These are phyloP conservation scores for Benitochromis conjunctus DNA, from an alignment of 2,113 vertebrate species.

Conservation along the genomic window DNA sequence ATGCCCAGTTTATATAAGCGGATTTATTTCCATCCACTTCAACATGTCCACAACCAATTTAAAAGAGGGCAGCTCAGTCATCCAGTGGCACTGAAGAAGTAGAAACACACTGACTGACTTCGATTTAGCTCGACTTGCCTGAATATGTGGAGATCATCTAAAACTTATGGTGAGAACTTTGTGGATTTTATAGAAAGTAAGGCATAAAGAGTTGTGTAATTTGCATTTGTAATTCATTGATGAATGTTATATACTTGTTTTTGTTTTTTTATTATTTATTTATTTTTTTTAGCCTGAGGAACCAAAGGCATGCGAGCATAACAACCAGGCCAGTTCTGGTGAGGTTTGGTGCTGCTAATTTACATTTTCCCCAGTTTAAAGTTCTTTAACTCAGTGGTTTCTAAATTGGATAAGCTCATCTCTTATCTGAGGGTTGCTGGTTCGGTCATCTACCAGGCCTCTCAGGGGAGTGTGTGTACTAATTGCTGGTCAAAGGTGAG, in stretches of 20 bases:
- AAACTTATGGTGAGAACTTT: not conserved
- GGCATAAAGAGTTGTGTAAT: not conserved
- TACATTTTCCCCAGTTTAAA: not conserved
- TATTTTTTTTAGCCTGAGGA: not conserved
- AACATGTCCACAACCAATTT: slow-evolving; percentile 42
- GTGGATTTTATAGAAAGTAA: not conserved
- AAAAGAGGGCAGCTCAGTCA: slow-evolving; percentile 7
- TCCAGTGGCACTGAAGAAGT: slow-evolving; percentile 41
- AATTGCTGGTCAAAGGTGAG: not conserved
- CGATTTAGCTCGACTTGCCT: slow-evolving; percentile 36
- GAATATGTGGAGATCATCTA: not conserved
- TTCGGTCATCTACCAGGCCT: not conserved
- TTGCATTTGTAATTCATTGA: not conserved
- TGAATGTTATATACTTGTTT: not conserved
- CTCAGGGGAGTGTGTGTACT: not conserved
- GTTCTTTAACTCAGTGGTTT: not conserved
- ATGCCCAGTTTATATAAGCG: not conserved
- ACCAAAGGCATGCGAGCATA: not conserved
- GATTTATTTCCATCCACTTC: not conserved
- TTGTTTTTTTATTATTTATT: no score
- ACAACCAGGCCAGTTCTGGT: not conserved
- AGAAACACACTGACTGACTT: slow-evolving; percentile 45
- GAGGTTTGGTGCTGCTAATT: not conserved
- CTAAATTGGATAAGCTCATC: not conserved
- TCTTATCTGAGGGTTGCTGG: not conserved